Percentiles rank a stretch among this genome's conserved stretches.
phyloP scores from a whole-genome alignment of 2,888 invertebrate species.

The Alentia gelatinosa region DNA sequence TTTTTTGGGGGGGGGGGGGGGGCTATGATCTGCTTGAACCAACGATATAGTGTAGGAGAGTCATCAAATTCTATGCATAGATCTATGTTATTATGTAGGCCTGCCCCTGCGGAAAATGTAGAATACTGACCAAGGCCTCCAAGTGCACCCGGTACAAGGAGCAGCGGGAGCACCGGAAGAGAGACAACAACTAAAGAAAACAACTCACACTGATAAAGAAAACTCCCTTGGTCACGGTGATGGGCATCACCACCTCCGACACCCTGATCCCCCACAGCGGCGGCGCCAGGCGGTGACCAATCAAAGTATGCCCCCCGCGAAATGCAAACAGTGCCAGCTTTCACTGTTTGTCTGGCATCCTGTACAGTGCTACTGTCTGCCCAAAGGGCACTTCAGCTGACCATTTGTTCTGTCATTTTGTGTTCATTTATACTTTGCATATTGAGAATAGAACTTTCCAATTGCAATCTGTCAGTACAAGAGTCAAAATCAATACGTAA shows the following conservation, averaged over 20 bases:
- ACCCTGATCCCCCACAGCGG: not conserved
- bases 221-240: conserved; percentile 1
- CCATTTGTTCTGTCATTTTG: not conserved
- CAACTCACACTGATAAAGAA: not conserved
- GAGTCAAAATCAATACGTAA: too few relatives aligned
- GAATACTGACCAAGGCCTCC: too few relatives aligned
- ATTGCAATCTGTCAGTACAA: too few relatives aligned
- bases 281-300: conserved; percentile 7
- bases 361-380: not conserved
- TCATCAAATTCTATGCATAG: too few relatives aligned
- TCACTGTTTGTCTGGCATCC: not conserved
- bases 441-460: not conserved
- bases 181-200: not conserved
- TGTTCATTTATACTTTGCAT: not conserved
- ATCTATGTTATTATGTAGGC: too few relatives aligned
- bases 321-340: not conserved
- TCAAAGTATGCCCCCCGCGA: not conserved
- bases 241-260: not conserved
- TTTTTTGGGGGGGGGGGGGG: too few relatives aligned
- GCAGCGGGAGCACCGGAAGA: not conserved
- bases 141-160: not conserved
- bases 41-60: too few relatives aligned
- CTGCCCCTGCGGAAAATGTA: too few relatives aligned
- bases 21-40: too few relatives aligned
- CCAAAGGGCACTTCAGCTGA: not conserved